phyloP scores from a whole-genome alignment of 2,113 vertebrate species.

The Passer domesticus region DNA sequence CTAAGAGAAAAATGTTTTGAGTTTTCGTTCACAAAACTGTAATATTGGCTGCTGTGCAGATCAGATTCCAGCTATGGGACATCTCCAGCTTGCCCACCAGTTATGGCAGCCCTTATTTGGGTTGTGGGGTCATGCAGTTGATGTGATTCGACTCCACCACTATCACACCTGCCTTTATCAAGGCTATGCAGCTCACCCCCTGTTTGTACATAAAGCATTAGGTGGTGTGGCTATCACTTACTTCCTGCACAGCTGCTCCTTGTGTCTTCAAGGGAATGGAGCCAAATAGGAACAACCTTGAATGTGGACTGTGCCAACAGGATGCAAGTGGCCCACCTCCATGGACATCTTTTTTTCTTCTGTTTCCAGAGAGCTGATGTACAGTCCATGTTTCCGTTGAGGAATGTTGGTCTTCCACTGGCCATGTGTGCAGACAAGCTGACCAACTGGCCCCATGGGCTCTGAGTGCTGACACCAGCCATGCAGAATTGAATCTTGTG shows the following conservation, averaged over 20 bases:
- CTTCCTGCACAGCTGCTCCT: slow-evolving; percentile 24
- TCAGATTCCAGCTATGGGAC: not conserved
- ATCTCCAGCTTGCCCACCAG: not conserved
- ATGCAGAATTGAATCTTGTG: not conserved
- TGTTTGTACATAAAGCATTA: not conserved
- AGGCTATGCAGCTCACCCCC: not conserved
- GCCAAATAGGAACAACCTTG: not conserved
- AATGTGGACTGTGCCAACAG: not conserved
- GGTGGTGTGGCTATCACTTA: not conserved
- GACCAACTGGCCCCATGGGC: accelerated
- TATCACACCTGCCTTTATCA: not conserved
- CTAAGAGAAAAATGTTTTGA: not conserved
- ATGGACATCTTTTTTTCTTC: not conserved
- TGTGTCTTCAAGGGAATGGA: not conserved
- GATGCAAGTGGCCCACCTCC: not conserved
- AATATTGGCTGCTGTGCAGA: not conserved
- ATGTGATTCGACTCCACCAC: not conserved
- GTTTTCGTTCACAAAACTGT: not conserved
- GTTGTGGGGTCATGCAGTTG: not conserved
- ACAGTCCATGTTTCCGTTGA: not conserved
- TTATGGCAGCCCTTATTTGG: not conserved
- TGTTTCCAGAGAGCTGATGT: not conserved
- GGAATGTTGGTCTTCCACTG: not conserved
- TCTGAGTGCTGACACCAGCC: not conserved
- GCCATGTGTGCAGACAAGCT: accelerated